These are phyloP conservation scores for Heterochromis multidens DNA, from an alignment of 2,113 vertebrate species.

Conservation along the genomic window DNA sequence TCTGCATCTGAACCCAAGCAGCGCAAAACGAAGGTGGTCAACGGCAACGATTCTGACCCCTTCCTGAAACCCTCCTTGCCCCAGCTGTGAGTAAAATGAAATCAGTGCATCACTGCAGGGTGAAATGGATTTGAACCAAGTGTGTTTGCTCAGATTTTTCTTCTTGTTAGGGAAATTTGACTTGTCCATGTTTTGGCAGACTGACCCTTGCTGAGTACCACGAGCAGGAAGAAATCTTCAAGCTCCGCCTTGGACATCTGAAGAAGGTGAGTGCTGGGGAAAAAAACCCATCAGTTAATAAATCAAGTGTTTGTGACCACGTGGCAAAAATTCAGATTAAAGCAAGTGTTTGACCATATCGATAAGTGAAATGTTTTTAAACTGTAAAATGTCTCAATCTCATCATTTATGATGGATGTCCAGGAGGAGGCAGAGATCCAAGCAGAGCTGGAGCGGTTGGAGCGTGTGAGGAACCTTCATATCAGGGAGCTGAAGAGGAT, in stretches of 20 bases:
- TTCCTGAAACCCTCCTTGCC: slow-evolving; percentile 97
- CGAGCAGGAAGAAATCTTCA: slow-evolving; percentile 99
- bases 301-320: not conserved
- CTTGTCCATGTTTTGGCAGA: slow-evolving; percentile 69
- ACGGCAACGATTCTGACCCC: slow-evolving; percentile 97
- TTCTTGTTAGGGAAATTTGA: not conserved
- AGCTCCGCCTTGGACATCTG: slow-evolving; percentile 95
- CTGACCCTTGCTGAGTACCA: slow-evolving; percentile 97
- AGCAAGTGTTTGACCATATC: not conserved
- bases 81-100: slow-evolving; percentile 86
- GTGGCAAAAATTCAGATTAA: not conserved
- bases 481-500: slow-evolving; percentile 99
- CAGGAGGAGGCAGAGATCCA: slow-evolving; percentile 99
- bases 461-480: slow-evolving; percentile 97
- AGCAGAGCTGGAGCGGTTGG: slow-evolving; percentile 94
- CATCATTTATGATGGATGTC: not conserved
- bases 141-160: too few species aligned
- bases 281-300: not conserved
- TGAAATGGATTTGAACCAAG: too few species aligned
- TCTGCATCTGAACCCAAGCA: slow-evolving; percentile 95
- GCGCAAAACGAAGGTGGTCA: slow-evolving; percentile 98
- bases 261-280: slow-evolving; percentile 84
- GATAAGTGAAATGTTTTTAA: not conserved
- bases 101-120: too few species aligned
- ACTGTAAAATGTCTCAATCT: not conserved